Evolutionary conservation across 2,888 invertebrate genomes (phyloP).

Genomic region (Rhamnusium bicolor): DNA sequence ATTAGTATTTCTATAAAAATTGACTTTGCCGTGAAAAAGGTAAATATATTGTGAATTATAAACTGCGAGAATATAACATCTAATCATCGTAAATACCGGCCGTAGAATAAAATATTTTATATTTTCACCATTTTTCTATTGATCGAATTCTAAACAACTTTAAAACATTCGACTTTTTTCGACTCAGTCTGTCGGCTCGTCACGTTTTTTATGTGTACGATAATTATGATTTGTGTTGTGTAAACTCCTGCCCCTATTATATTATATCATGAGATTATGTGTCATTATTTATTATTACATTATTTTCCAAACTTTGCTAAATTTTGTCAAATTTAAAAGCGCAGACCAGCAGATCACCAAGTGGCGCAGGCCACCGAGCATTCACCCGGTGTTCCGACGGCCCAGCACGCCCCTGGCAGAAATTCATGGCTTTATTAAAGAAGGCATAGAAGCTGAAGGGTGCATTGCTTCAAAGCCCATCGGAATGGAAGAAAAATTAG

Average conservation of each 20-base stretch:
- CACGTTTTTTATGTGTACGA: background rate
- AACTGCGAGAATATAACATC: too few species aligned
- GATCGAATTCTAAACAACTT: constrained; percentile 1
- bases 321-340: background rate
- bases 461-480: too few species aligned
- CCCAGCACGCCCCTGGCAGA: background rate
- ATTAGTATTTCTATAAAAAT: too few species aligned
- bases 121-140: background rate
- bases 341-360: too few species aligned
- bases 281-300: background rate
- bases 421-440: too few species aligned
- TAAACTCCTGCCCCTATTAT: background rate
- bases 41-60: too few species aligned
- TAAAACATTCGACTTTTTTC: background rate
- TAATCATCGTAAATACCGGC: too few species aligned
- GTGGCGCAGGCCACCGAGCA: background rate
- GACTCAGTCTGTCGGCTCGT: background rate
- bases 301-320: background rate
- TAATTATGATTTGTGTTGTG: constrained; percentile 1
- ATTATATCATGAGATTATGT: background rate
- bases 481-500: too few species aligned
- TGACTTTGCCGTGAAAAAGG: too few species aligned
- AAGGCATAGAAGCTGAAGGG: too few species aligned
- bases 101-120: background rate
- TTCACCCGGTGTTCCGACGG: too few species aligned